Evolutionary conservation across 2,797 vertebrate species (phyloP), one percentile per base, ranked within the genome.

Genomic region (Onychomys arenicola): DNA sequence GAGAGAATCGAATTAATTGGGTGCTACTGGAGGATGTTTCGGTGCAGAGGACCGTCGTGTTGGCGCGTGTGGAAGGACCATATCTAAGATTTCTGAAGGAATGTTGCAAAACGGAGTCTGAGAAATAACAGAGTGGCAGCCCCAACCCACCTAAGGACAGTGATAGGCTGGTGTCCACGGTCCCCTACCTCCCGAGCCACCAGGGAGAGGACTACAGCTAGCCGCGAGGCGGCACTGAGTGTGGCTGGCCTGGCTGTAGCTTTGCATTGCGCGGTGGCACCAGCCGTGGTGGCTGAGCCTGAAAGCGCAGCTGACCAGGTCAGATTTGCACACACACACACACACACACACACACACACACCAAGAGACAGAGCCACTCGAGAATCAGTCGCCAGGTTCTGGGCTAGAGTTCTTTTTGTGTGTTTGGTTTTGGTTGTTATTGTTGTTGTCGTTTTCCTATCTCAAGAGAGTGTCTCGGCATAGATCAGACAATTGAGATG

Each of bases 1-100:
- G 89, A 96, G 80, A 98, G 89, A 93, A 96, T 57, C 93, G 86
- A 85, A 87, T 97, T 97, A 97, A 97, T 96, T 80, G 92, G 82
- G 59, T 90, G 91, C 34, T 77, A 67, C 89, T 84, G 59, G 92
- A 78, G 73, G 78, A 92, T 95, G 82, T 95, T 96, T 96, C 46
- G 14, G 78, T 43, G 81, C n/a, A 8, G 73, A 93, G 81, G 78
- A 71, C 37, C 46, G 6, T 23, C 27, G 61, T 40, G 67, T 40
- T 91, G 37, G 7, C 21, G 40, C 59, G 34, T 69, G 61, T 89
- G 93, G 32, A 91, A 61, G 55, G 59, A 90, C 57, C 5, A 13
- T n/a, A 9, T 65, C 80, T 76, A 34, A 63, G 92, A 75, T 49
- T 52, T 86, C 46, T 46, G 61, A 46, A 67, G 12, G 75, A 81